These are phyloP conservation scores for Cecidostiba fungosa DNA, from an alignment of 2,888 invertebrate genomes.

Conservation along the genomic window DNA sequence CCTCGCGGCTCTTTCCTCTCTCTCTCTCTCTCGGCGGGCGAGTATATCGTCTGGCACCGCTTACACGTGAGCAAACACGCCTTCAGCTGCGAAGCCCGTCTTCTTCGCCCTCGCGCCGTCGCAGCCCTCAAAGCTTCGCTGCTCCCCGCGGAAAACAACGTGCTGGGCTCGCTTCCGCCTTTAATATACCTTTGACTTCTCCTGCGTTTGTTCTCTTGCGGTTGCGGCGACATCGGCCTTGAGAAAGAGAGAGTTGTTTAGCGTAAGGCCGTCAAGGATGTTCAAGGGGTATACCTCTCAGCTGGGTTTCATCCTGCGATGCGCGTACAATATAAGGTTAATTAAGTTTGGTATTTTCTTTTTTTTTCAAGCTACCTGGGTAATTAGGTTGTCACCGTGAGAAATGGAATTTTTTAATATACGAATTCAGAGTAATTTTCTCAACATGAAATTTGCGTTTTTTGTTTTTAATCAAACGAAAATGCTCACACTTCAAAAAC, in stretches of 20 bases:
- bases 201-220: not conserved
- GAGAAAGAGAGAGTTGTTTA: slow-evolving; percentile 24
- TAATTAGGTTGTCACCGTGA: not conserved
- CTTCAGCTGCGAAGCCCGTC: slow-evolving; percentile 7
- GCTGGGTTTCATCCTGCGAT: slow-evolving; percentile 24
- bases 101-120: not conserved
- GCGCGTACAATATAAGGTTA: not conserved
- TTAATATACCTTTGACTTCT: slow-evolving; percentile 43
- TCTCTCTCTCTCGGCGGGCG: slow-evolving; percentile 53
- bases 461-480: not conserved
- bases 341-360: slow-evolving; percentile 23
- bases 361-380: not conserved
- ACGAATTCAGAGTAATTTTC: too few species aligned
- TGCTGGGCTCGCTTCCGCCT: slow-evolving; percentile 15
- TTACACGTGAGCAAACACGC: slow-evolving; percentile 62
- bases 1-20: slow-evolving; percentile 44
- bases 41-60: slow-evolving; percentile 51
- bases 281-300: not conserved
- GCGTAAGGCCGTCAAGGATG: not conserved
- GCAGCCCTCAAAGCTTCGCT: not conserved
- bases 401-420: too few species aligned
- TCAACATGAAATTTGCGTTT: too few species aligned
- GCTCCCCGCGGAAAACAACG: slow-evolving; percentile 6
- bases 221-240: not conserved
- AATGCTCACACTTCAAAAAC: not conserved